A percentile compares a stretch with the other conserved stretches of the same genome.
Evolutionary conservation across 2,797 vertebrate species (phyloP).

Genomic region (Sciurus carolinensis): DNA sequence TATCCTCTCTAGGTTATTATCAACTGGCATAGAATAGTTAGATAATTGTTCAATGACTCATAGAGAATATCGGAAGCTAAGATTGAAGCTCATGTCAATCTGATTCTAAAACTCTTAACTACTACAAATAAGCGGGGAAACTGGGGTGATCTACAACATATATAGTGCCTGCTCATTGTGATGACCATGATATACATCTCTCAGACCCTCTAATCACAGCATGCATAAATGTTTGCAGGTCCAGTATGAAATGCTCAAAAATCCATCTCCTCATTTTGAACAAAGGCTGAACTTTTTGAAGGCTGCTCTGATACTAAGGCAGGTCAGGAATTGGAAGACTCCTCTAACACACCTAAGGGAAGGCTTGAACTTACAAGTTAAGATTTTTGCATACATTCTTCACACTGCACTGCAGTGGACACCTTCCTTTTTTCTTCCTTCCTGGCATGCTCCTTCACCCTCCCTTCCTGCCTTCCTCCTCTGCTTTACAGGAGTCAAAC

Average conservation of each 20-base stretch:
- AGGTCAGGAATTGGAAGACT: not conserved
- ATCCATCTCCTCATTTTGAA: not conserved
- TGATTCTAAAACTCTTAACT: not conserved
- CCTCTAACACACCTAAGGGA: not conserved
- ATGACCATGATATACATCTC: not conserved
- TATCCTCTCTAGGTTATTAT: not conserved
- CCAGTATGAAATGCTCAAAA: not conserved
- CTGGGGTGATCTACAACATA: not conserved
- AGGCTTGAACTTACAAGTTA: not conserved
- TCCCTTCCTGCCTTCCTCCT: not conserved
- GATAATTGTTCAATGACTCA: not conserved
- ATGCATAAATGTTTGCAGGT: not conserved
- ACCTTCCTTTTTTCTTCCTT: not conserved
- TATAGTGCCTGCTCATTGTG: not conserved
- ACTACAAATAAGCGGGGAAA: not conserved
- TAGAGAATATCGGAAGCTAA: not conserved
- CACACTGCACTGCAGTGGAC: not conserved
- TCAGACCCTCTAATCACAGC: not conserved
- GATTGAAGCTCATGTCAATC: not conserved
- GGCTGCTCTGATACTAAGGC: not conserved
- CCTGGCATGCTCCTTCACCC: no score
- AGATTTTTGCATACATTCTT: not conserved
- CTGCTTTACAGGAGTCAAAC: not conserved
- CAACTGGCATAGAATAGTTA: not conserved
- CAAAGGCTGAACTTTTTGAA: not conserved